Evolutionary conservation across 2,888 invertebrate genomes (phyloP), one percentile per base, ranked within the genome.

Genomic region (Cataglyphis altisquamis): DNA sequence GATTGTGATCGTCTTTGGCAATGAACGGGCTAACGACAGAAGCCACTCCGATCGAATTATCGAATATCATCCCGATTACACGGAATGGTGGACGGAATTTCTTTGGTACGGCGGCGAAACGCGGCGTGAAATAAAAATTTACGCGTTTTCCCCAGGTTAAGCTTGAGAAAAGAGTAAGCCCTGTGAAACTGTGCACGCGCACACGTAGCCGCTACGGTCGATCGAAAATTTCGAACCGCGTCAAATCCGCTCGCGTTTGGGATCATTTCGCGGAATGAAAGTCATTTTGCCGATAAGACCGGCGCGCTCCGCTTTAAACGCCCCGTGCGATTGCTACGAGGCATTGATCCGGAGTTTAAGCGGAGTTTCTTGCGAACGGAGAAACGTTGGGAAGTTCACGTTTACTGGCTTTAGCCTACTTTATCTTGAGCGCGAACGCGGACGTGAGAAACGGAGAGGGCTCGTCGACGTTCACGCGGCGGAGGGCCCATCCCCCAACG

Each of bases 341-440:
- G 86, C 90, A 89, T 87, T 80, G 90, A 90, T 90, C 90, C 86
- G 81, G 84, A 87, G 87, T 90, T 90, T 87, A 87, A 90, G 87
- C 87, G 73, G 84, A 80, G 85, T 87, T 88, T 66, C 89, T 86
- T 82, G 84, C 66, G 87, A 89, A 86, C 89, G 83, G 85, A 82
- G 84, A 80, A 84, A 80, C 83, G 52, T 66, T 66, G 39, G 75
- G 29, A 41, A 82, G 83, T 88, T 90, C 90, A 82, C 88, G 87
- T 85, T n/a, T 87, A 78, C 84, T 86, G 66, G 84, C 85, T 88
- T 89, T 89, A 83, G 64, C 82, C 82, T 62, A 82, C 73, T 83
- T 84, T 75, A 63, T 62, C 52, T 55, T 75, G 52, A 82, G 64
- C 74, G 36, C 41, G 55, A 78, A 39, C 15, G 36, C 15, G 36